Evolutionary conservation across 2,113 vertebrate genomes (phyloP).

Genomic region (Hylia prasina): DNA sequence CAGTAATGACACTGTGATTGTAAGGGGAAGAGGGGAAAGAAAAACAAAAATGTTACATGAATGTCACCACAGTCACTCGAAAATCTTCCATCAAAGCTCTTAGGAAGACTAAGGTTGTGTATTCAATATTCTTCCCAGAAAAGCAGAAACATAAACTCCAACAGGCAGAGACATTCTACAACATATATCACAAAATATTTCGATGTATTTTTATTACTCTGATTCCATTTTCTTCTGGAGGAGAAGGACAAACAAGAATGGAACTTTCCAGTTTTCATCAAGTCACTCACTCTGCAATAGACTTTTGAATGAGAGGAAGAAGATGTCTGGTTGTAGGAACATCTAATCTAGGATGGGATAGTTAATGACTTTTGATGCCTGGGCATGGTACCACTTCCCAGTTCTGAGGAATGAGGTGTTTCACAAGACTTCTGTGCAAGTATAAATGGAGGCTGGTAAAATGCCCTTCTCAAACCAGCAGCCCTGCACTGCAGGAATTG

Average conservation of each 20-base stretch:
- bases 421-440: neutral
- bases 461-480: rapidly evolving
- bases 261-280: neutral
- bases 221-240: neutral
- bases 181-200: neutral
- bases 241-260: neutral
- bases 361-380: neutral
- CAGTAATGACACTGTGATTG: neutral
- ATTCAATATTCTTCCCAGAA: neutral
- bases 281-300: rapidly evolving
- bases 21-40: neutral
- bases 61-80: neutral
- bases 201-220: neutral
- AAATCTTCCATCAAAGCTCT: neutral
- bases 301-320: neutral
- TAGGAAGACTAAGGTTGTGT: neutral
- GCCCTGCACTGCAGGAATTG: neutral
- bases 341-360: neutral
- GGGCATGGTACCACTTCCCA: neutral
- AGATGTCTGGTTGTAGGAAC: neutral
- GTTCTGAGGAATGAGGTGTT: neutral
- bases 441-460: neutral
- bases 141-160: neutral
- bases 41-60: neutral
- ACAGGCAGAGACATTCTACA: neutral